These are phyloP conservation scores for Trachelipus rathkii DNA, from an alignment of 1,140 invertebrate genomes.

Conservation along the genomic window DNA sequence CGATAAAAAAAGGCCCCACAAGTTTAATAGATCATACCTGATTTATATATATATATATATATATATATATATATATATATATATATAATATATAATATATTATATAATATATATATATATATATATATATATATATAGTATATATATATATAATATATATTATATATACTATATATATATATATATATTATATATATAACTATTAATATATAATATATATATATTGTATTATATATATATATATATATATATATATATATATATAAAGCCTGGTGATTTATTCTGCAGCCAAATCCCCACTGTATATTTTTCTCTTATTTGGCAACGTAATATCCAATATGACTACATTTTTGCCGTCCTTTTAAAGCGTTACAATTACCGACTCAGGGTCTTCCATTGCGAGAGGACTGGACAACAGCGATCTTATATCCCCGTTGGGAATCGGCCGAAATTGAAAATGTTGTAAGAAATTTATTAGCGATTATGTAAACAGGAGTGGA, in stretches of 20 bases:
- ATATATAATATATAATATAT: constrained; percentile 21
- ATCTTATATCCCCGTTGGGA: constrained; percentile 11
- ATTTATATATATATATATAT: constrained; percentile 12
- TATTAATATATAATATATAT: not conserved
- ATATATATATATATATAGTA: too few relatives aligned
- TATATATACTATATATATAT: too few relatives aligned
- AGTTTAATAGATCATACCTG: not conserved
- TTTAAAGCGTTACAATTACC: constrained; percentile 6
- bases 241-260: too few relatives aligned
- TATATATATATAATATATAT: too few relatives aligned
- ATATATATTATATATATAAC: too few relatives aligned
- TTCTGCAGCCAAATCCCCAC: constrained; percentile 4
- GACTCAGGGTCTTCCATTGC: not conserved
- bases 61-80: constrained; percentile 21
- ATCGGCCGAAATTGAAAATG: constrained; percentile 4
- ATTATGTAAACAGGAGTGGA: constrained; percentile 12
- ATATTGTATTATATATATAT: not conserved
- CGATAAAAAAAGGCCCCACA: too few relatives aligned
- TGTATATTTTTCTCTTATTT: constrained; percentile 14
- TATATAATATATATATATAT: not conserved
- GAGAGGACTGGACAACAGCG: not conserved
- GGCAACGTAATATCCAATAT: constrained; percentile 4
- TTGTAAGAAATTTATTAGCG: constrained; percentile 13
- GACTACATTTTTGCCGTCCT: constrained; percentile 2
- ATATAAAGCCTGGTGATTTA: not conserved